Percentiles rank a stretch among this genome's conserved stretches.
Evolutionary conservation across 2,113 vertebrate genomes (phyloP).

Genomic region (Tetrao urogallus): DNA sequence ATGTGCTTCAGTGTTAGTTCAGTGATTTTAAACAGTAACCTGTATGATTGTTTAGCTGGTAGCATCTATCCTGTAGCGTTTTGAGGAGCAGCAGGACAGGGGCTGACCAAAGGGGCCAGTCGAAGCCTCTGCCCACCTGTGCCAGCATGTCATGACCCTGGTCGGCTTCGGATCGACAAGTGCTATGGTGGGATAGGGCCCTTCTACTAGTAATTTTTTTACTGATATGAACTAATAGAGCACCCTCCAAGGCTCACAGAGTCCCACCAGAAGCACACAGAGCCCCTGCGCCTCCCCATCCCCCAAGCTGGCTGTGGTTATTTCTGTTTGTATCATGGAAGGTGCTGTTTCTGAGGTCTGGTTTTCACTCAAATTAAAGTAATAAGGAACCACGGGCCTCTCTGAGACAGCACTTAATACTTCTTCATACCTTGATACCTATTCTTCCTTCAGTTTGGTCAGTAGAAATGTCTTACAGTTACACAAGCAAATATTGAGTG

Average conservation of each 20-base stretch:
- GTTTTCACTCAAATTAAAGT: neutral
- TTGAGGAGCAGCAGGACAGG: neutral
- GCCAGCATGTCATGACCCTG: neutral
- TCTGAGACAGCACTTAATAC: rapidly evolving
- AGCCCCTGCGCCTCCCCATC: neutral
- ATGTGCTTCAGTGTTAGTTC: rapidly evolving
- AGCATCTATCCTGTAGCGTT: no score
- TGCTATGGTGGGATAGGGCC: neutral
- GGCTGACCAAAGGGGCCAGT: neutral
- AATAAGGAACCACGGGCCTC: rapidly evolving
- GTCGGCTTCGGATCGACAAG: neutral
- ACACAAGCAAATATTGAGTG: neutral
- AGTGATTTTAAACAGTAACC: rapidly evolving
- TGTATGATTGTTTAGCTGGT: rapidly evolving
- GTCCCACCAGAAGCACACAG: neutral
- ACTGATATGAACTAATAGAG: neutral
- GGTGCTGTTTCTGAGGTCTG: rapidly evolving
- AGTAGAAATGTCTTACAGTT: rapidly evolving
- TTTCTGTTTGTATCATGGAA: rapidly evolving
- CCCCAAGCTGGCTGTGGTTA: neutral
- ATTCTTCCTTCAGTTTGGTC: neutral
- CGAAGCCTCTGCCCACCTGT: neutral
- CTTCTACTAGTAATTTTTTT: neutral
- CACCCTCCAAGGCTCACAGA: neutral
- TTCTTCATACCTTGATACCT: neutral